Percentiles rank a stretch among this genome's conserved stretches.
Conservation (phyloP, 2,113 vertebrate genomes). For the Ictalurus punctatus region DNA sequence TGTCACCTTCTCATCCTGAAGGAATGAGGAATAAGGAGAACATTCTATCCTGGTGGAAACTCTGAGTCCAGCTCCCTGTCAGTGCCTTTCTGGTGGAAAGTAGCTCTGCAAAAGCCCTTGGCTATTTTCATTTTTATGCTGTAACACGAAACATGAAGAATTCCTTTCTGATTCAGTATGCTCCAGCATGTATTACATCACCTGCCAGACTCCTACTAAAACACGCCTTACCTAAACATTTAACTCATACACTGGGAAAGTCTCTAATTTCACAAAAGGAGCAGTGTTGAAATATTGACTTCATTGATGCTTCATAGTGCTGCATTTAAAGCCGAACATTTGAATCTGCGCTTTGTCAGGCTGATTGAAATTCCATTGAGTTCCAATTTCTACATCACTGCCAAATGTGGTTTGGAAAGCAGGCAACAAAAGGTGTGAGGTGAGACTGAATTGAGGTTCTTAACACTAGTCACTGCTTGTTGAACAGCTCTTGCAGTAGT, state of each 20-base stretch:
- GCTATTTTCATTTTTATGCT: conserved; percentile 30
- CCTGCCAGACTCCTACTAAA: conserved; percentile 21
- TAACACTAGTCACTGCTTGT: conserved; percentile 29
- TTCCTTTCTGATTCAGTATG: conserved; percentile 23
- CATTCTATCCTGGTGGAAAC: conserved; percentile 44
- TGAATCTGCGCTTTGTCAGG: neutral
- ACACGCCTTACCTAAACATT: conserved; percentile 7
- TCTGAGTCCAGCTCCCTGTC: conserved; percentile 38
- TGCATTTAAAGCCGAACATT: neutral
- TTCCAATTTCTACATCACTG: neutral
- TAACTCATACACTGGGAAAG: conserved; percentile 14
- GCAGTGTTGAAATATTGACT: neutral
- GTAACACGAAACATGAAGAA: conserved; percentile 20
- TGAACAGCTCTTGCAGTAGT: conserved; percentile 23
- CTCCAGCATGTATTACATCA: conserved; percentile 26
- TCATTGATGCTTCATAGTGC: neutral
- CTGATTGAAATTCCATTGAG: neutral
- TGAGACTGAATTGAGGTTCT: conserved; percentile 34
- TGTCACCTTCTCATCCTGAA: neutral
- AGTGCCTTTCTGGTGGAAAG: conserved; percentile 20
- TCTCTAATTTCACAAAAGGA: conserved; percentile 4
- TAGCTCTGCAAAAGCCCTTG: conserved; percentile 25
- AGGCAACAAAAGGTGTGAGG: conserved; percentile 20
- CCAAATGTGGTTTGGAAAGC: neutral
- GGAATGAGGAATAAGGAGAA: neutral